These are phyloP conservation scores for Notothenia coriiceps DNA, from an alignment of 2,113 vertebrate species.

Conservation along the genomic window DNA sequence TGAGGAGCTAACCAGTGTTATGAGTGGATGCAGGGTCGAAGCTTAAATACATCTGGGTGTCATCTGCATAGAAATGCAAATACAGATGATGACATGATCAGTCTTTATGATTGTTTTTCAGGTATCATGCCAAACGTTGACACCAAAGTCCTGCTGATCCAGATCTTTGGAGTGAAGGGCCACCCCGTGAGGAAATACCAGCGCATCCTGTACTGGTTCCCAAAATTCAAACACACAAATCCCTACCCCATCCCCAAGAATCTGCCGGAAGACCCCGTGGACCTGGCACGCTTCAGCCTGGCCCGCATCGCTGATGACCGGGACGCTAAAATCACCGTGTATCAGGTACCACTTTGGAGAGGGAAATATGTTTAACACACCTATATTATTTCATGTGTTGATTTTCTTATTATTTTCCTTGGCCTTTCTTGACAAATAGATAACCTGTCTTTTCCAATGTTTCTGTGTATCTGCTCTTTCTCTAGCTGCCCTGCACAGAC, in stretches of 20 bases:
- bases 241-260: constrained; percentile 86
- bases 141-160: constrained; percentile 88
- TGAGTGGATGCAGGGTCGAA: no score
- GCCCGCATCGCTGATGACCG: constrained; percentile 85
- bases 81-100: neutral
- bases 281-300: constrained; percentile 85
- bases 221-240: constrained; percentile 86
- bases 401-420: neutral
- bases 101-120: constrained; percentile 54
- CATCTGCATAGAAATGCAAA: no score
- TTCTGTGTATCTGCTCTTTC: constrained; percentile 1
- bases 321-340: constrained; percentile 84
- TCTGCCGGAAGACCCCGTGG: constrained; percentile 86
- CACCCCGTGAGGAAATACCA: constrained; percentile 90
- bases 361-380: neutral
- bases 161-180: constrained; percentile 88
- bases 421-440: neutral
- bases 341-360: constrained; percentile 84
- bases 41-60: no score
- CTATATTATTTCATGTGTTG: neutral
- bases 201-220: constrained; percentile 91
- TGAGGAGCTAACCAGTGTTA: no score
- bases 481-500: constrained; percentile 76
- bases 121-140: constrained; percentile 88
- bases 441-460: neutral